phyloP scores from a whole-genome alignment of 2,113 vertebrate genomes.

The Dascyllus trimaculatus region DNA sequence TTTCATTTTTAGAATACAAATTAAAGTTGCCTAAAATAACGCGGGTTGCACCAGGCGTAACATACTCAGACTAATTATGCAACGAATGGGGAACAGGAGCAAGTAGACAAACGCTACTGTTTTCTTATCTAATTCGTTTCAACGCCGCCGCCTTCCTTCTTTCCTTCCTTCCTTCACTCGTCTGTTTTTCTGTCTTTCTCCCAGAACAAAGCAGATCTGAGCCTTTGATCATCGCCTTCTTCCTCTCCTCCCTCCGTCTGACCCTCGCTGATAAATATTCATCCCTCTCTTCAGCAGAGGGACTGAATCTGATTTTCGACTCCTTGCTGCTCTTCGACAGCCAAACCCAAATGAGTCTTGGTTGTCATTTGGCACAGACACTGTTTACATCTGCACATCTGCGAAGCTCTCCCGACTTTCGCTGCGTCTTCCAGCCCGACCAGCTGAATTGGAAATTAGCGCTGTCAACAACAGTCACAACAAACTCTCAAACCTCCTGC shows the following conservation, averaged over 20 bases:
- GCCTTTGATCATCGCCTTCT: constrained; percentile 72
- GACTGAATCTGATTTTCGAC: constrained; percentile 64
- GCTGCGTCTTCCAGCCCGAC: constrained; percentile 8
- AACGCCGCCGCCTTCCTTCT: constrained; percentile 1
- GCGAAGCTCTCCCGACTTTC: constrained; percentile 20
- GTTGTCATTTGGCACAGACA: constrained; percentile 45
- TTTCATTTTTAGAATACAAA: too few relatives aligned
- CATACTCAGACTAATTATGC: too few relatives aligned
- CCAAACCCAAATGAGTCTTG: constrained; percentile 28
- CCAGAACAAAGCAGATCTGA: constrained; percentile 69
- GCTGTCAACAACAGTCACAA: neutral
- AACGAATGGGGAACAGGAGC: too few relatives aligned
- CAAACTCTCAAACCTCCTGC: constrained; percentile 34
- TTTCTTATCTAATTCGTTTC: neutral
- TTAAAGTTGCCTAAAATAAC: too few relatives aligned
- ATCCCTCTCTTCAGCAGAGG: constrained; percentile 51
- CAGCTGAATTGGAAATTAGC: constrained; percentile 12
- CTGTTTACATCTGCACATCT: constrained; percentile 56
- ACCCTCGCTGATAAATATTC: constrained; percentile 76
- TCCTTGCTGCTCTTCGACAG: constrained; percentile 22
- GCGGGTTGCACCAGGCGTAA: too few relatives aligned
- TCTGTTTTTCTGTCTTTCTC: constrained; percentile 7
- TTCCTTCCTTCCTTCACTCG: neutral
- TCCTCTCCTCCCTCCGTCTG: constrained; percentile 62
- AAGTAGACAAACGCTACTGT: neutral